These are phyloP conservation scores for Aplysia californica DNA, from an alignment of 1,140 invertebrate genomes.

Conservation along the genomic window DNA sequence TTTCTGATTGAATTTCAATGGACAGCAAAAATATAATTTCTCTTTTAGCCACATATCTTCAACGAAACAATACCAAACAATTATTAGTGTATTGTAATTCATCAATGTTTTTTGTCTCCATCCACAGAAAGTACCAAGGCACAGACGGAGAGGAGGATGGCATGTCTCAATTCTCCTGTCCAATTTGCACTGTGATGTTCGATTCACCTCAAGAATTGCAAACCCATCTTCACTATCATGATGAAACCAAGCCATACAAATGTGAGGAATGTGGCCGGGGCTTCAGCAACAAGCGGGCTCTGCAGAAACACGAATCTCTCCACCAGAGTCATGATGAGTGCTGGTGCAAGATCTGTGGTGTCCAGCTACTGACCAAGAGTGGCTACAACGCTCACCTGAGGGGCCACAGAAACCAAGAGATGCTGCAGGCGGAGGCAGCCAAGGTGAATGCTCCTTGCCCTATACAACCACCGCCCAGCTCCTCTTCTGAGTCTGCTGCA, in stretches of 20 bases:
- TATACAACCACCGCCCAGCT: too few species aligned
- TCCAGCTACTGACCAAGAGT: conserved; percentile 33
- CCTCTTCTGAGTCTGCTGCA: not conserved
- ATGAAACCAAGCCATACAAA: conserved; percentile 26
- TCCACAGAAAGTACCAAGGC: conserved; percentile 7
- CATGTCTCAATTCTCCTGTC: conserved; percentile 16
- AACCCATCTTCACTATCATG: conserved; percentile 11
- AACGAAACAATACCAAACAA: not conserved
- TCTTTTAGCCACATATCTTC: not conserved
- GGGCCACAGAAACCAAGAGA: conserved; percentile 31
- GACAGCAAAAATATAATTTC: not conserved
- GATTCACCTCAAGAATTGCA: conserved; percentile 21
- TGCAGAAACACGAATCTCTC: conserved; percentile 23
- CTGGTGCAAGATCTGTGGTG: conserved; percentile 33
- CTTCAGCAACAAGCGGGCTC: conserved; percentile 15
- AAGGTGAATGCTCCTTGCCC: too few species aligned
- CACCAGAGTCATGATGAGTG: conserved; percentile 24
- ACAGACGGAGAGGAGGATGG: not conserved
- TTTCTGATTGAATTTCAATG: not conserved
- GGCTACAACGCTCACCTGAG: conserved; percentile 31
- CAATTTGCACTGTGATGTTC: conserved; percentile 22
- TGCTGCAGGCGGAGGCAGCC: not conserved
- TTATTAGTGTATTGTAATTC: not conserved
- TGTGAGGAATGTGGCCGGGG: conserved; percentile 27
- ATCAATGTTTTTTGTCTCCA: not conserved